Evolutionary conservation across 1,140 invertebrate species (phyloP), one percentile per base, ranked within the genome.

Genomic region (Drosophila murphyi): DNA sequence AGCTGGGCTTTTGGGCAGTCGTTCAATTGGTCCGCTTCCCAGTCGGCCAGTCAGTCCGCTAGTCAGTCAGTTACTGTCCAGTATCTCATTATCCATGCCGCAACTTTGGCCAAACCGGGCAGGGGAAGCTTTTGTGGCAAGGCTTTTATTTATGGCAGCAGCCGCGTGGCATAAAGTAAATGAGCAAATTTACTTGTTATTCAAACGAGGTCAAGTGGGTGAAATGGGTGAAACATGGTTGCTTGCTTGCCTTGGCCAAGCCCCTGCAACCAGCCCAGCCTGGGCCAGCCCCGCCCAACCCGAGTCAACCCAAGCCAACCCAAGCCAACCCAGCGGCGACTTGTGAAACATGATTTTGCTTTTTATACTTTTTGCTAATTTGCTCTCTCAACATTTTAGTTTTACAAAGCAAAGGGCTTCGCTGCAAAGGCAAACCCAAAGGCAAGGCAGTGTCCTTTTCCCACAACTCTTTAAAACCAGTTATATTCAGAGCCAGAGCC

Each of bases 291-390:
- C 54, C 12, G 3, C 12, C 20, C 20, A 2, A 20, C 20, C 20
- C 20, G 20, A 20, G 20, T 20, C 20, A 20, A n/a, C 2, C 39
- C 5, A 28, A 31, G 12, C 39, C 34, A 63, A 67, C 2, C 39
- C 5, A 28, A 31, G 8, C 39, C 34, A 63, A 67, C 57, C 60
- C 52, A 50, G 60, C 50, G 73, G 77, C 80, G 77, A 83, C 77
- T 80, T 88, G 85, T 88, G 83, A 83, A 88, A 88, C 83, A 88
- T 88, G 83, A 88, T 88, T 88, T 88, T 80, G 80, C 83, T 88
- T 83, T 88, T 88, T 88, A 88, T 87, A 68, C 76, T 76, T 85
- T 82, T 87, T 82, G 57, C 83, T 88, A 87, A 87, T 87, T 87
- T 87, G 72, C 79, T 77, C 71, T 77, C 76, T 88, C 67, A 63